Evolutionary conservation across 2,113 vertebrate genomes (phyloP), one percentile per base, ranked within the genome.

Genomic region (Loxodonta africana): DNA sequence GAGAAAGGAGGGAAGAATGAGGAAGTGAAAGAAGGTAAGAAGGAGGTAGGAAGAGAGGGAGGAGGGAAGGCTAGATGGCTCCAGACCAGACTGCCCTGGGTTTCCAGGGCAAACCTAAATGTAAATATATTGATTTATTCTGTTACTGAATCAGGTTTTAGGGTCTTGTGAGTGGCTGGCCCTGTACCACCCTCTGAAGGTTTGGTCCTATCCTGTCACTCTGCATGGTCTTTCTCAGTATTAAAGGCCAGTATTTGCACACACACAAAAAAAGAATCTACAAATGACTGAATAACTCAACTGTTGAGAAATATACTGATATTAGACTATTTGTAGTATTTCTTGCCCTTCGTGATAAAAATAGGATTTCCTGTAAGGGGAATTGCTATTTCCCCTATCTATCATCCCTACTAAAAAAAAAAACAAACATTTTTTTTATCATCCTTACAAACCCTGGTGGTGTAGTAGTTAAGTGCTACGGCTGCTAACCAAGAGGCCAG

Each of bases 221-320:
- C 77, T 82, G 17, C 60, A 60, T 23, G 65, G 96, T 90, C 95
- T 94, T 96, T 91, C 53, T 97, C 71, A 41, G 71, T 65, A 96
- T 95, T 97, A 97, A 97, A 97, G 95, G 74, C 96, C 82, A 57
- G 87, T n/a, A 8, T 95, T 84, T 87, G 74, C 95, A 91, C 78
- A 81, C 37, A 37, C 37, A 37, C 37, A 37, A 37, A 37, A 37
- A 37, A 37, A 37, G 37, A 37, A 37, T 37, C 37, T 37, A n/a
- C 30, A 71, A 71, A 71, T 33, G 30, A 37, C 48, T 69, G 23
- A 76, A 33, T 60, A 78, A 84, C 71, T 84, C 71, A 84, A 69
- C 65, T 37, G 14, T 20, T 51, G 71, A 69, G 60, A 62, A 65
- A 60, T 28, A 65, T 12, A 46, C 37, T 84, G 78, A 94, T 62